phyloP scores from a whole-genome alignment of 2,888 invertebrate species.

The Pherbina coryleti region DNA sequence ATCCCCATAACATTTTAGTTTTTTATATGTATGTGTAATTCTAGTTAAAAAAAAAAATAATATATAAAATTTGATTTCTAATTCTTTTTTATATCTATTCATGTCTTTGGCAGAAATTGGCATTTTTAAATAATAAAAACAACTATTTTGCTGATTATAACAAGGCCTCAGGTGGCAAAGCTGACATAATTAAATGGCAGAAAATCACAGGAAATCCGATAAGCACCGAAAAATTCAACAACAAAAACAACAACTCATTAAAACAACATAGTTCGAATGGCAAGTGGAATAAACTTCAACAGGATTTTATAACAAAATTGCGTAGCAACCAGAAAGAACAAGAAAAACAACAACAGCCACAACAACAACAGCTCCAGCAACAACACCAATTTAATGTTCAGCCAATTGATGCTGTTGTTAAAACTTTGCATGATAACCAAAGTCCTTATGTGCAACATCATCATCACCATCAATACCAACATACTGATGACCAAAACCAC shows the following conservation, averaged over 20 bases:
- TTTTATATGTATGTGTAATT: not conserved
- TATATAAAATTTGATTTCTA: not conserved
- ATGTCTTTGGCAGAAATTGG: constrained; percentile 30
- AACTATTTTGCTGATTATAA: not conserved
- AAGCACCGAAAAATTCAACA: no score
- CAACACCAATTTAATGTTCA: no score
- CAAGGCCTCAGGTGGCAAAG: not conserved
- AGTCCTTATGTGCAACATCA: no score
- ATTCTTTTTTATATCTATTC: constrained; percentile 9
- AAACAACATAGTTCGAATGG: not conserved
- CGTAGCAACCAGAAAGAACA: not conserved
- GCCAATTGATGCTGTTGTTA: no score
- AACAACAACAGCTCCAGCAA: no score
- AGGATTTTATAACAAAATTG: not conserved
- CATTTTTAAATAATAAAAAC: constrained; percentile 27
- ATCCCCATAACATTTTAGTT: not conserved
- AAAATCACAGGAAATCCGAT: not conserved
- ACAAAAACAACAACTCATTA: not conserved
- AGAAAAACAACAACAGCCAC: no score
- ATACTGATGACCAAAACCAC: no score
- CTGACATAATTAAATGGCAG: not conserved
- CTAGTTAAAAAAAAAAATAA: not conserved
- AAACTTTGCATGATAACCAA: no score
- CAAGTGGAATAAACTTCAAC: not conserved
- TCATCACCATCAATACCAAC: no score